These are phyloP conservation scores for Cosmopolites sordidus DNA, from an alignment of 2,888 invertebrate genomes.

Conservation along the genomic window DNA sequence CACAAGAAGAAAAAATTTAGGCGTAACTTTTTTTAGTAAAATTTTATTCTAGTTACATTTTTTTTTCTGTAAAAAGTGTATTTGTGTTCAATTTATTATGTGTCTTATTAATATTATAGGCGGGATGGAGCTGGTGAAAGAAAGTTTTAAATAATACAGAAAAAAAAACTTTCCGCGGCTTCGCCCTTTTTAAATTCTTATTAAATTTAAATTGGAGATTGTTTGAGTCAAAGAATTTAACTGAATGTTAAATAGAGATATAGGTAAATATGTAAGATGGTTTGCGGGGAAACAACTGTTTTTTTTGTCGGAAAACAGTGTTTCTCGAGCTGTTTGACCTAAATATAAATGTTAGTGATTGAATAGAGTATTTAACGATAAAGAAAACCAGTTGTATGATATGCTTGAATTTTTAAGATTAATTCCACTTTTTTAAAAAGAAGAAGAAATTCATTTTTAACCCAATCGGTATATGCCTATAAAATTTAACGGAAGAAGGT, in stretches of 20 bases:
- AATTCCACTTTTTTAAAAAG: constrained; percentile 16
- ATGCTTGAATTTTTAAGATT: constrained; percentile 32
- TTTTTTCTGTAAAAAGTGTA: constrained; percentile 28
- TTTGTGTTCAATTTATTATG: constrained; percentile 36
- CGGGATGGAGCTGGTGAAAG: not conserved
- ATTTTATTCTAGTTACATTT: constrained; percentile 39
- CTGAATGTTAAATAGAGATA: constrained; percentile 40
- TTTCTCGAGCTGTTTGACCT: constrained; percentile 34
- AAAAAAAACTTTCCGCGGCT: not conserved
- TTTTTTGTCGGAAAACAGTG: not conserved
- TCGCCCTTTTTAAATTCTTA: not conserved
- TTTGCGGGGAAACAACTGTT: not conserved
- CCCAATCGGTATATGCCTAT: constrained; percentile 43
- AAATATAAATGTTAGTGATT: constrained; percentile 46
- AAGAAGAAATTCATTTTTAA: constrained; percentile 33
- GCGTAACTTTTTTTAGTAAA: constrained; percentile 32
- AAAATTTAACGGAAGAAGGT: constrained; percentile 27
- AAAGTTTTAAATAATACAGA: not conserved
- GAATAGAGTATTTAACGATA: constrained; percentile 45
- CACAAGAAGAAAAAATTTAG: not conserved
- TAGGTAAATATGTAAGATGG: constrained; percentile 2
- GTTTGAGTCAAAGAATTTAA: constrained; percentile 34
- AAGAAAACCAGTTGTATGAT: constrained; percentile 31
- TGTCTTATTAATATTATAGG: constrained; percentile 28
- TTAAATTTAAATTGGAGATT: constrained; percentile 28